These are phyloP conservation scores for Eretmochelys imbricata DNA, from an alignment of 2,113 vertebrate species.

Conservation along the genomic window DNA sequence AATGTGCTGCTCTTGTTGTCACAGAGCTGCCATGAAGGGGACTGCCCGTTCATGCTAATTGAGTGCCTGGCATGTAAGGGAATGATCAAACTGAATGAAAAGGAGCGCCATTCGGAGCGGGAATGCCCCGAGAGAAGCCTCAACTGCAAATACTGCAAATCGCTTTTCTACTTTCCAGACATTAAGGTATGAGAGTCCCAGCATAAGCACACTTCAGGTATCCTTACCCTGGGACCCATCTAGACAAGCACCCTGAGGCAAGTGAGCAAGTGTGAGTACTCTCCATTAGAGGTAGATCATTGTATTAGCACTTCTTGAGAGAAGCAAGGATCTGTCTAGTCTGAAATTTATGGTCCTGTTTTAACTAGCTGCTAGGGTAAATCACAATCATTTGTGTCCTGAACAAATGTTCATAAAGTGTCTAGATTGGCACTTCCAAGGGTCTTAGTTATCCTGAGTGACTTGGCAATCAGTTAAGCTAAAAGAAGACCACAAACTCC, in stretches of 20 bases:
- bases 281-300: not conserved
- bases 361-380: rapidly evolving
- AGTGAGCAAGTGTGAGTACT: not conserved
- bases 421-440: rapidly evolving
- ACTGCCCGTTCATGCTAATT: constrained; percentile 74
- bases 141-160: constrained; percentile 82
- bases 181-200: constrained; percentile 69
- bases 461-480: not conserved
- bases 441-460: not conserved
- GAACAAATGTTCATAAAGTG: rapidly evolving
- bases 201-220: not conserved
- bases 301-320: not conserved
- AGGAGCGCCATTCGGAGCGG: constrained; percentile 78
- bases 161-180: constrained; percentile 76
- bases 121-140: constrained; percentile 83
- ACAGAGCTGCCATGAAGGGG: constrained; percentile 78
- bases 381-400: rapidly evolving
- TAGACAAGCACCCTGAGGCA: no score
- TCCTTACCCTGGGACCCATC: rapidly evolving
- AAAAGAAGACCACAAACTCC: not conserved
- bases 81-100: constrained; percentile 73
- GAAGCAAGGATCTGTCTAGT: not conserved
- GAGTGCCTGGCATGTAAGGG: constrained; percentile 78
- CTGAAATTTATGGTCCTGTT: not conserved
- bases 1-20: not conserved